phyloP scores from a whole-genome alignment of 2,888 invertebrate species.

The Piscicola geometra region DNA sequence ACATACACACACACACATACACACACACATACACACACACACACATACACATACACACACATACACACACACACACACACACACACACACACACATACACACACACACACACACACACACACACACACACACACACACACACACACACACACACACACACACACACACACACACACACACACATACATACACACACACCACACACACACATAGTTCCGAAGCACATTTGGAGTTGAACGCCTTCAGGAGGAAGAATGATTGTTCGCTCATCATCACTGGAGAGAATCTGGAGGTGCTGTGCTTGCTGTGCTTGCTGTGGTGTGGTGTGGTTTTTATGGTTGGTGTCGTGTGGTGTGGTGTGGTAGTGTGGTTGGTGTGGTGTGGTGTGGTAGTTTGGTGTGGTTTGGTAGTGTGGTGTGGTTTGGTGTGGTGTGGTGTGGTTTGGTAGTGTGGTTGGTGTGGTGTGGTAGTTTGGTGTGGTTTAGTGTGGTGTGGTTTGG shows the following conservation, averaged over 20 bases:
- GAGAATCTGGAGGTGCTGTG: conserved; percentile 63
- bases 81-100: conserved; percentile 18
- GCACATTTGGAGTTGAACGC: conserved; percentile 65
- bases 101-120: conserved; percentile 19
- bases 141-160: conserved; percentile 19
- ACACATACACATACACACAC: neutral
- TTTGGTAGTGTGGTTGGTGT: too few species aligned
- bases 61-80: conserved; percentile 18
- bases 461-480: too few species aligned
- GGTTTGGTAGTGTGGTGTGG: too few species aligned
- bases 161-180: conserved; percentile 19
- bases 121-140: conserved; percentile 14
- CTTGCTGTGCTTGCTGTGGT: neutral
- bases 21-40: conserved; percentile 14
- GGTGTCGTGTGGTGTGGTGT: neutral
- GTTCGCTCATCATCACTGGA: conserved; percentile 67
- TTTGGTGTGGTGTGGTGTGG: too few species aligned
- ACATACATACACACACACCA: neutral
- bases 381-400: too few species aligned
- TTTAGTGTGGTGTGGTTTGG: too few species aligned
- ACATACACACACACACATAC: too few species aligned
- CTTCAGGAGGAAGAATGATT: conserved; percentile 63
- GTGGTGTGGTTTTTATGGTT: neutral
- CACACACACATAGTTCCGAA: conserved; percentile 55
- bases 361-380: too few species aligned